Evolutionary conservation across 2,797 vertebrate species (phyloP), one percentile per base, ranked within the genome.

Genomic region (Phylloscopus collybita): DNA sequence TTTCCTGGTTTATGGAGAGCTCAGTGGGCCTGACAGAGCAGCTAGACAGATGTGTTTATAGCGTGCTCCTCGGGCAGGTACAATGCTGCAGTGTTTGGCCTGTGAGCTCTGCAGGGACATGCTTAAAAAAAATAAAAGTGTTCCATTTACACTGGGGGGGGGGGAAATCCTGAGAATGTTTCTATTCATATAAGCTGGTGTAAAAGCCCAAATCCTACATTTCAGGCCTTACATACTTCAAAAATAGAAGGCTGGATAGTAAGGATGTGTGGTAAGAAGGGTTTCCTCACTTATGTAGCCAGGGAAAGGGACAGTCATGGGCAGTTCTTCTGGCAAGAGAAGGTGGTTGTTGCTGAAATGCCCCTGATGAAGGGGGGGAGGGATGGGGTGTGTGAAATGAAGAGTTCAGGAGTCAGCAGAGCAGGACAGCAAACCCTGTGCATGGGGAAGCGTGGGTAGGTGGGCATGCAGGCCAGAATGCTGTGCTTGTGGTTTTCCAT

Each of bases 51-150:
- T 95, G 92, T 97, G 95, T 97, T 96, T 93, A 96, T 95, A 94
- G 89, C 16, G 5, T 11, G 54, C 67, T 96, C 86, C 91, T 57
- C 0, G 13, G 50, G 59, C 29, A 44, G 80, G 91, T 44, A 97
- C 95, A 97, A 97, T 93, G 95, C 92, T 62, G 71, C 90, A 97
- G 86, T 97, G 97, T 97, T 96, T 88, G 90, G 62, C 85, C 82
- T 53, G 79, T 0, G 8, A 94, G 93, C 74, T 78, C 93, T 13
- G 7, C 83, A 83, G 89, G 92, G 93, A 89, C 90, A 94, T n/a
- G 88, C 93, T 95, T 53, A 57, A 92, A 91, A 91, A 95, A 96
- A 95, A 92, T 89, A 86, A 70, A 82, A 94, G 47, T 38, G 71
- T 94, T 97, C 94, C 93, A 94, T 96, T 97, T 96, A 97, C 95